A percentile compares a stretch with the other conserved stretches of the same genome.
These are phyloP conservation scores for Lacerta agilis DNA, from an alignment of 2,797 vertebrate genomes.

Conservation along the genomic window DNA sequence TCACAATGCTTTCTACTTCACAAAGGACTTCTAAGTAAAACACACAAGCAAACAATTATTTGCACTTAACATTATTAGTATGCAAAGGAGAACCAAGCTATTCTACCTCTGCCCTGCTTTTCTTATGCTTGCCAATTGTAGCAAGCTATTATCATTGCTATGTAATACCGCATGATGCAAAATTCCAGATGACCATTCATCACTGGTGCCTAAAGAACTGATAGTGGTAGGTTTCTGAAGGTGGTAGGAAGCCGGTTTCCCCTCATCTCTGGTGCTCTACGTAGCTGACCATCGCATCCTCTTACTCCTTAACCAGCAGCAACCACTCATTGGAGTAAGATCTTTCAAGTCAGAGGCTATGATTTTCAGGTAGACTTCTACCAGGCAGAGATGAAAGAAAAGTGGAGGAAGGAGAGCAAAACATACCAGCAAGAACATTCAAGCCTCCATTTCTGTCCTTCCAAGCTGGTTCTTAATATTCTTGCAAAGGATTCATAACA, in stretches of 20 bases:
- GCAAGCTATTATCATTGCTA: not conserved
- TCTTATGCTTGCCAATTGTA: not conserved
- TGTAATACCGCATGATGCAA: not conserved
- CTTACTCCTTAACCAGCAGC: not conserved
- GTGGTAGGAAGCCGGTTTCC: not conserved
- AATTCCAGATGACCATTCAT: not conserved
- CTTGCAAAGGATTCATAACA: not conserved
- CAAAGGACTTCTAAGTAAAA: not conserved
- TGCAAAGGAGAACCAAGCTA: not conserved
- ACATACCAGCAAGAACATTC: not conserved
- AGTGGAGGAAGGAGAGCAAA: not conserved
- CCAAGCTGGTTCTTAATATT: not conserved
- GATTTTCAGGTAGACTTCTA: not conserved
- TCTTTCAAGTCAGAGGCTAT: not conserved
- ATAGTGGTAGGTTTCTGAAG: not conserved
- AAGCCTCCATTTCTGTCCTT: not conserved
- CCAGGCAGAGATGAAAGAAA: not conserved
- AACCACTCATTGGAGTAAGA: not conserved
- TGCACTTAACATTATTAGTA: not conserved
- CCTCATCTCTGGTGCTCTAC: not conserved
- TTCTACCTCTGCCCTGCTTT: not conserved
- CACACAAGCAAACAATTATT: not conserved
- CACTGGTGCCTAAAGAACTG: not conserved
- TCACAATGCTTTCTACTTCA: not conserved
- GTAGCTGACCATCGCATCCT: not conserved